These are phyloP conservation scores for Physocephala rufipes DNA, from an alignment of 2,888 invertebrate genomes.

Conservation along the genomic window DNA sequence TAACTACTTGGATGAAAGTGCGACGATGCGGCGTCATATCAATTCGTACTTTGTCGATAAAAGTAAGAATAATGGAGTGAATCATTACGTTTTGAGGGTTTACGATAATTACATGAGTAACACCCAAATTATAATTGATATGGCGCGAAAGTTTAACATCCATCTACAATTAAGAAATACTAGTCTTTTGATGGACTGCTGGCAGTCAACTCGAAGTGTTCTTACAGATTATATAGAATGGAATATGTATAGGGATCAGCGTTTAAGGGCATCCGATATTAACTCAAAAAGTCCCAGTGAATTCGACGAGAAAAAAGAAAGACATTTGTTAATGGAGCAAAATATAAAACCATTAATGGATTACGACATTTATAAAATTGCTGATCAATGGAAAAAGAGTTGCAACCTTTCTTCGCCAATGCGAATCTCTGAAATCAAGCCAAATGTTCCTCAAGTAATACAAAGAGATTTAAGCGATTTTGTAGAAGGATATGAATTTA, in stretches of 20 bases:
- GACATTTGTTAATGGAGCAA: background rate
- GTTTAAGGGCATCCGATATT: background rate
- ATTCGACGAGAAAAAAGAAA: background rate
- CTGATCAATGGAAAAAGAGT: background rate
- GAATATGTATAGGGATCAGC: conserved; percentile 31
- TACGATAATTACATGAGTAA: conserved; percentile 46
- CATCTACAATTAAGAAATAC: conserved; percentile 42
- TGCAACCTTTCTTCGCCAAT: background rate
- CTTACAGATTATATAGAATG: conserved; percentile 42
- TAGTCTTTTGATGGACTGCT: conserved; percentile 26
- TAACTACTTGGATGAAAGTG: conserved; percentile 39
- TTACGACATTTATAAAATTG: background rate
- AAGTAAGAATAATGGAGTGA: conserved; percentile 30
- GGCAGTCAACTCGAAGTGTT: conserved; percentile 21
- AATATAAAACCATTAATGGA: background rate
- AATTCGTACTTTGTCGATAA: background rate
- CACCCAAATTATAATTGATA: conserved; percentile 39
- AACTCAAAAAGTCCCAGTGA: conserved; percentile 1
- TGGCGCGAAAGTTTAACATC: conserved; percentile 46
- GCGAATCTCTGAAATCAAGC: background rate
- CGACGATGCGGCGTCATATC: conserved; percentile 9
- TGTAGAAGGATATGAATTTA: conserved; percentile 35
- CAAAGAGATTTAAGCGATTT: conserved; percentile 37
- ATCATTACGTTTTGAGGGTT: conserved; percentile 36
- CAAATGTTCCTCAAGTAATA: conserved; percentile 30